These are phyloP conservation scores for Argyrosomus regius DNA, from an alignment of 2,797 vertebrate genomes.

Conservation along the genomic window DNA sequence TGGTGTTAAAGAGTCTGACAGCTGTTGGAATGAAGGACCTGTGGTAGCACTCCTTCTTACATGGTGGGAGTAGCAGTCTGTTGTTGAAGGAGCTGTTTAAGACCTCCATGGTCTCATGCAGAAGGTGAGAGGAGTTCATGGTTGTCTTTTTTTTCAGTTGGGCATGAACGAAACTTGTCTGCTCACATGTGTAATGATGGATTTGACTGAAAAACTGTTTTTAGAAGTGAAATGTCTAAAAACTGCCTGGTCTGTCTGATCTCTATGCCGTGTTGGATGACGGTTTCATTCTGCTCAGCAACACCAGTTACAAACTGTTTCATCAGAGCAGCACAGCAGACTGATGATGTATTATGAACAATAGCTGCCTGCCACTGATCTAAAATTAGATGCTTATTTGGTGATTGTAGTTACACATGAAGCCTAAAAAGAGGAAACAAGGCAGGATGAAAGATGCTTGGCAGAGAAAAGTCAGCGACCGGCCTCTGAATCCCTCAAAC, in stretches of 20 bases:
- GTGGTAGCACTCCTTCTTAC: no score
- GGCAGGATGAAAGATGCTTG: conserved; percentile 27
- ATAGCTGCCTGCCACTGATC: conserved; percentile 6
- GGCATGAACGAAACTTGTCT: not conserved
- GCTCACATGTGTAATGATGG: not conserved
- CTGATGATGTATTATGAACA: not conserved
- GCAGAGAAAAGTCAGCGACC: conserved; percentile 17
- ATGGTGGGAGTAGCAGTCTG: no score
- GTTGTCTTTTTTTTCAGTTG: not conserved
- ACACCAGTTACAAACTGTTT: conserved; percentile 18
- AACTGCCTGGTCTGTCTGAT: not conserved
- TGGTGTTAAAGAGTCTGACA: no score
- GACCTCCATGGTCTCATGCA: no score
- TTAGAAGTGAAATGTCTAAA: not conserved
- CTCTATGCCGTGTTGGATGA: not conserved
- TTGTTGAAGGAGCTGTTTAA: no score
- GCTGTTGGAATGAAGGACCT: no score
- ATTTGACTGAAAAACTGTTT: not conserved
- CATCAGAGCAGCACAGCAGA: conserved; percentile 11
- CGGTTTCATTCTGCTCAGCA: conserved; percentile 9
- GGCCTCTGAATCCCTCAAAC: not conserved
- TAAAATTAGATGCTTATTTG: conserved; percentile 53
- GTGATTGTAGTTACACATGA: conserved; percentile 19
- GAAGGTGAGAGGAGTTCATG: no score
- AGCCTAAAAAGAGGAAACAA: conserved; percentile 29